Percentiles rank a stretch among this genome's conserved stretches.
phyloP scores from a whole-genome alignment of 2,113 vertebrate genomes.

The Prionailurus bengalensis region DNA sequence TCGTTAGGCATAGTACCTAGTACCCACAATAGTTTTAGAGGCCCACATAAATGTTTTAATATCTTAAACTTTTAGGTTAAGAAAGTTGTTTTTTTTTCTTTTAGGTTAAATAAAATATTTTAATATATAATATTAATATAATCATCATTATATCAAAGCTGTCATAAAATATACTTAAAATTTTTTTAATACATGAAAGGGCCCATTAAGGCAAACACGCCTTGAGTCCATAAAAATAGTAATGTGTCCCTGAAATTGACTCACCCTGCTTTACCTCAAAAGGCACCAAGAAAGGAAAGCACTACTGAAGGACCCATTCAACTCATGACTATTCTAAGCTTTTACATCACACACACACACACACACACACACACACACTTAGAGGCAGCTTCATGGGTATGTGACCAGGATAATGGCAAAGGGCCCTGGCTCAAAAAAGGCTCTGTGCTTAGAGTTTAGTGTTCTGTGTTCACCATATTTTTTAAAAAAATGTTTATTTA shows the following conservation, averaged over 20 bases:
- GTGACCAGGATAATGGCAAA: background rate
- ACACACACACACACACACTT: background rate
- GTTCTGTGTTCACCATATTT: background rate
- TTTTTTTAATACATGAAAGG: background rate
- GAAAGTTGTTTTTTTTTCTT: background rate
- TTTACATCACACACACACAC: background rate
- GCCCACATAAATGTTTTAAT: background rate
- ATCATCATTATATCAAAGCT: background rate
- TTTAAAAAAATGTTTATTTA: too few relatives aligned
- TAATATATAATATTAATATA: background rate
- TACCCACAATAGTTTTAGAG: background rate
- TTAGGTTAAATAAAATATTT: conserved; percentile 25
- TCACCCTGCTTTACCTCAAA: background rate
- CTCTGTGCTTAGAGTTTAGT: background rate
- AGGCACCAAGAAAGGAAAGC: background rate
- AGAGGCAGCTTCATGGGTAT: background rate
- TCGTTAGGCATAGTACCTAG: background rate
- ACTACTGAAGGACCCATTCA: background rate
- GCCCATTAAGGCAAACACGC: background rate
- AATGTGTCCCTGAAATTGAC: background rate
- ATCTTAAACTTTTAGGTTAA: background rate
- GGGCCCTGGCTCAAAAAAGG: background rate
- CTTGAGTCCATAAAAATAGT: background rate
- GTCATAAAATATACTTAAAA: background rate
- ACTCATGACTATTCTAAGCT: background rate